Percentiles rank a stretch among this genome's conserved stretches.
phyloP scores from a whole-genome alignment of 2,797 vertebrate genomes.

The Okamejei kenojei region DNA sequence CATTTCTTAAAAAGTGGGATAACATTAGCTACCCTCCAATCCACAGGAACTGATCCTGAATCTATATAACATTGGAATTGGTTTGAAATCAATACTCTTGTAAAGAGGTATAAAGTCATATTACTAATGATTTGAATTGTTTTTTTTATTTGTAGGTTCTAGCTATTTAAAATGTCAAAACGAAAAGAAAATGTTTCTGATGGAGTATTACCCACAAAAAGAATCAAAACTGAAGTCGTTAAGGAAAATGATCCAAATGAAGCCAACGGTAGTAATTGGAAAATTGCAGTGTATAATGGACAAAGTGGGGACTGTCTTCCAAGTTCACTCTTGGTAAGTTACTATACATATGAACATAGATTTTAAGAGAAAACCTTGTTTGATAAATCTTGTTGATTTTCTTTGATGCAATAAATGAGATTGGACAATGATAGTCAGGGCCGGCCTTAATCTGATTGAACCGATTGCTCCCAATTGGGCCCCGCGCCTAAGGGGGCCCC shows the following conservation, averaged over 20 bases:
- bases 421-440: too few relatives aligned
- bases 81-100: background rate
- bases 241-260: constrained; percentile 43
- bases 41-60: too few relatives aligned
- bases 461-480: too few relatives aligned
- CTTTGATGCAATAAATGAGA: too few relatives aligned
- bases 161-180: constrained; percentile 55
- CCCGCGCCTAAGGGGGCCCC: too few relatives aligned
- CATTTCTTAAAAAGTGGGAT: too few relatives aligned
- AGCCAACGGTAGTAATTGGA: constrained; percentile 34
- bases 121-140: background rate
- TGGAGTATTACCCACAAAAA: constrained; percentile 47
- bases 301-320: constrained; percentile 1
- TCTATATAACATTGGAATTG: background rate
- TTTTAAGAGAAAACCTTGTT: too few relatives aligned
- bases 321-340: constrained; percentile 42
- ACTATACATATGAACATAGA: too few relatives aligned
- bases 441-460: too few relatives aligned
- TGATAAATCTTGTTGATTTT: too few relatives aligned
- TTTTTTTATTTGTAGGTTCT: background rate
- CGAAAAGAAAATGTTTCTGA: constrained; percentile 47
- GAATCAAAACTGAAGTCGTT: constrained; percentile 40
- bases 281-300: constrained; percentile 33
- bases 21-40: too few relatives aligned
- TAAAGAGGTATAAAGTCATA: background rate